These are phyloP conservation scores for Burhinus bistriatus DNA, from an alignment of 2,113 vertebrate species.

Conservation along the genomic window DNA sequence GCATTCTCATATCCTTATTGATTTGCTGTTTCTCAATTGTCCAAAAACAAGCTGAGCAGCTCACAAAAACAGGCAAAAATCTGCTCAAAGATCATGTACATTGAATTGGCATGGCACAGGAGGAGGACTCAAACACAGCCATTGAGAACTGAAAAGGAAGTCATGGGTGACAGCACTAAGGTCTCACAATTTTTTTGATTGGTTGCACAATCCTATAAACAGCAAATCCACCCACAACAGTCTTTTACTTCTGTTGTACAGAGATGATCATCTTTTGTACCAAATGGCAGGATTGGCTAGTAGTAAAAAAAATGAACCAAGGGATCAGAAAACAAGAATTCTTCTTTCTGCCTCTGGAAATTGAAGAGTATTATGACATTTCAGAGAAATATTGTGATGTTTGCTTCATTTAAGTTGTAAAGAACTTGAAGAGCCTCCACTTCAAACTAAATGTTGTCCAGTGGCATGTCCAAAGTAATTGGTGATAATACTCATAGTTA, in stretches of 20 bases:
- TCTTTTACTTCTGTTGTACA: background rate
- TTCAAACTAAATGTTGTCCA: background rate
- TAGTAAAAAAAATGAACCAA: background rate
- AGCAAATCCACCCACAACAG: background rate
- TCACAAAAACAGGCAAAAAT: background rate
- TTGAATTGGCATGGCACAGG: background rate
- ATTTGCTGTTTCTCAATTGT: background rate
- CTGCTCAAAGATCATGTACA: background rate
- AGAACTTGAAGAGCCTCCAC: background rate
- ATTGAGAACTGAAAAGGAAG: background rate
- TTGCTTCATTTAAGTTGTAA: background rate
- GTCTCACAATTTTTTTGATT: background rate
- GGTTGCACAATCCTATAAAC: background rate
- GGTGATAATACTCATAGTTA: background rate
- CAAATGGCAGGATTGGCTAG: background rate
- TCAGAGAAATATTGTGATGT: background rate
- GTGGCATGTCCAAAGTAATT: background rate
- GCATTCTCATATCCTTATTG: background rate
- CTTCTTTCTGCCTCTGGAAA: background rate
- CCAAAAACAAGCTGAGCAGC: background rate
- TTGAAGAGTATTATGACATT: background rate
- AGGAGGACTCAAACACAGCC: background rate
- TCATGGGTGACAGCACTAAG: background rate
- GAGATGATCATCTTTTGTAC: background rate
- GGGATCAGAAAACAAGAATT: background rate